These are phyloP conservation scores for Tichodroma muraria DNA, from an alignment of 2,113 vertebrate genomes.

Conservation along the genomic window DNA sequence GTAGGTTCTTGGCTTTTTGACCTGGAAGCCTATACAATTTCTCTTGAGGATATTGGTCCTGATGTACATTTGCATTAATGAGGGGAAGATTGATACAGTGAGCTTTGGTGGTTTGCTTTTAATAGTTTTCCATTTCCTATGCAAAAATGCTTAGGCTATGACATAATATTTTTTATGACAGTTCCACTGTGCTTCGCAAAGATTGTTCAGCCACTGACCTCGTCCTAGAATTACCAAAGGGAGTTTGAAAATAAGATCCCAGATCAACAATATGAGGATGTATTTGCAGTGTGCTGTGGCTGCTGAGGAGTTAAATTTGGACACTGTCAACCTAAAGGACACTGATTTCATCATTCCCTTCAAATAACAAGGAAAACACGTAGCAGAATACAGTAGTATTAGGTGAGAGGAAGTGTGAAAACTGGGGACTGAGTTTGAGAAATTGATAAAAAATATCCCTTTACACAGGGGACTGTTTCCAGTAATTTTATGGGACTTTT, in stretches of 20 bases:
- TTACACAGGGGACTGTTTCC: background rate
- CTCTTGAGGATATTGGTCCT: background rate
- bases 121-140: background rate
- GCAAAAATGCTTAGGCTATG: background rate
- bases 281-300: background rate
- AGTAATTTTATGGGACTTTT: background rate
- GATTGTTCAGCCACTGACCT: background rate
- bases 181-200: background rate
- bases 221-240: background rate
- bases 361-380: background rate
- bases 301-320: background rate
- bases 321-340: background rate
- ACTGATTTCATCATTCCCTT: background rate
- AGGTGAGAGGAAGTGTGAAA: background rate
- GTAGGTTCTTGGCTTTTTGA: background rate
- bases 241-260: background rate
- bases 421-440: background rate
- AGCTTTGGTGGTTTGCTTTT: background rate
- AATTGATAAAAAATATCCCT: background rate
- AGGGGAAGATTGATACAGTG: background rate
- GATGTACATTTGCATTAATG: background rate
- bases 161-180: background rate
- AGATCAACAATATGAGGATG: background rate
- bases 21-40: background rate
- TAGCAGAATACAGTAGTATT: background rate